Conservation (phyloP, 1,140 invertebrate genomes). For the Leptoteleia sp. region DNA sequence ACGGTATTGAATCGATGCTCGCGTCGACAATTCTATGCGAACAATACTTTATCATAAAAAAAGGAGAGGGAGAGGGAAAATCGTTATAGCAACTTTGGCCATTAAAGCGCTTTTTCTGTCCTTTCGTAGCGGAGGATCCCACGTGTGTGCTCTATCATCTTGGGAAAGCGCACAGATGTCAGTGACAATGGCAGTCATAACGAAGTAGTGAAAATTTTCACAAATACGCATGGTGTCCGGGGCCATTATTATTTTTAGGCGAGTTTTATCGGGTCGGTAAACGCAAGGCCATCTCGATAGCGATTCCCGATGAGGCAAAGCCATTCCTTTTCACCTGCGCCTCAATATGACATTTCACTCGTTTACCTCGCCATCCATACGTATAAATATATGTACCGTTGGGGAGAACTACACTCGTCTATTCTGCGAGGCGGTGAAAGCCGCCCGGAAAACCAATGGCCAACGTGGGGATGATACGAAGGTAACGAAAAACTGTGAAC, state of each 20-base stretch:
- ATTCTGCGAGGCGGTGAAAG: slow-evolving; percentile 20
- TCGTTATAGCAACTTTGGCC: slow-evolving; percentile 62
- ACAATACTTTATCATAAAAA: slow-evolving; percentile 57
- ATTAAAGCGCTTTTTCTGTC: slow-evolving; percentile 65
- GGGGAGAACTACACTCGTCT: slow-evolving; percentile 32
- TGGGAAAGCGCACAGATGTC: slow-evolving; percentile 64
- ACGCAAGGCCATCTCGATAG: slow-evolving; percentile 38
- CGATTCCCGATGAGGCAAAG: slow-evolving; percentile 29
- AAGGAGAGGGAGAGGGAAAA: slow-evolving; percentile 36
- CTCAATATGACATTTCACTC: slow-evolving; percentile 44
- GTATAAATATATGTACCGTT: slow-evolving; percentile 52
- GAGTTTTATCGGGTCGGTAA: slow-evolving; percentile 56
- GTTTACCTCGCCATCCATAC: slow-evolving; percentile 32
- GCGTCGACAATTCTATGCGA: slow-evolving; percentile 29
- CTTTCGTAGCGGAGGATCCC: slow-evolving; percentile 52
- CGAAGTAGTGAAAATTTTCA: slow-evolving; percentile 55
- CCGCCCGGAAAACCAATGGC: slow-evolving; percentile 35
- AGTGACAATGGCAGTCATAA: slow-evolving; percentile 62
- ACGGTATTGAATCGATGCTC: slow-evolving; percentile 45
- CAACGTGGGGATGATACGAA: slow-evolving; percentile 37
- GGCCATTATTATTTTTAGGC: slow-evolving; percentile 56
- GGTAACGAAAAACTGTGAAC: slow-evolving; percentile 44
- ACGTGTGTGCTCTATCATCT: slow-evolving; percentile 65
- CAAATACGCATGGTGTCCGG: slow-evolving; percentile 28
- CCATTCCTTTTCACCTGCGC: slow-evolving; percentile 46